Percentiles rank a stretch among this genome's conserved stretches.
These are phyloP conservation scores for Sphyrna mokarran DNA, from an alignment of 2,113 vertebrate genomes.

Conservation along the genomic window DNA sequence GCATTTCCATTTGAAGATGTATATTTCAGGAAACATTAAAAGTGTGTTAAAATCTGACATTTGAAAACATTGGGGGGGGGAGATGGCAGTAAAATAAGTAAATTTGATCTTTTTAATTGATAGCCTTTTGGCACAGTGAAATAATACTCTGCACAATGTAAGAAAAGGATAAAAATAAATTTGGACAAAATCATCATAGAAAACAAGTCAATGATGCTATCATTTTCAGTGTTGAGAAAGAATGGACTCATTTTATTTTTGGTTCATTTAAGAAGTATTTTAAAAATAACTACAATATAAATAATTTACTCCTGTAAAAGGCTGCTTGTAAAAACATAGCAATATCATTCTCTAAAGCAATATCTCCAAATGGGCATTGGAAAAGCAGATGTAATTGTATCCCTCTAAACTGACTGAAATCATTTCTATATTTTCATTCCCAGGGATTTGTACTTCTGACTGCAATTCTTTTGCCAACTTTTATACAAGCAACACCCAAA, in stretches of 20 bases:
- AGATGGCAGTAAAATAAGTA: background rate
- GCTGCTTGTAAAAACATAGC: background rate
- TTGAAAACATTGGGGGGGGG: background rate
- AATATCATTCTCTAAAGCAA: background rate
- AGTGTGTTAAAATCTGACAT: background rate
- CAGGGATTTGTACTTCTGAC: background rate
- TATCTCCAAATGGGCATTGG: background rate
- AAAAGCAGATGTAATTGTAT: conserved; percentile 18
- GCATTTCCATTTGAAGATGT: background rate
- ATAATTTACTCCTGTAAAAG: conserved; percentile 31
- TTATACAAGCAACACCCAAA: conserved; percentile 5
- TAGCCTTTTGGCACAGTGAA: background rate
- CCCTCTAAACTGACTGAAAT: background rate
- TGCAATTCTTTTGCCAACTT: background rate
- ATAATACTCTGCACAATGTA: background rate
- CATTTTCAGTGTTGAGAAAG: background rate
- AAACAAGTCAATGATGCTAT: background rate
- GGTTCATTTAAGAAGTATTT: background rate
- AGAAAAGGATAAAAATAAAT: conserved; percentile 5
- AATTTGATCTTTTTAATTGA: background rate
- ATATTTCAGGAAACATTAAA: background rate
- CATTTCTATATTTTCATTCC: background rate
- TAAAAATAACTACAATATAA: conserved; percentile 20
- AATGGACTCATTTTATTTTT: background rate
- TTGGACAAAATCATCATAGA: background rate